phyloP scores from a whole-genome alignment of 2,113 vertebrate genomes.

The Eulemur rufifrons region DNA sequence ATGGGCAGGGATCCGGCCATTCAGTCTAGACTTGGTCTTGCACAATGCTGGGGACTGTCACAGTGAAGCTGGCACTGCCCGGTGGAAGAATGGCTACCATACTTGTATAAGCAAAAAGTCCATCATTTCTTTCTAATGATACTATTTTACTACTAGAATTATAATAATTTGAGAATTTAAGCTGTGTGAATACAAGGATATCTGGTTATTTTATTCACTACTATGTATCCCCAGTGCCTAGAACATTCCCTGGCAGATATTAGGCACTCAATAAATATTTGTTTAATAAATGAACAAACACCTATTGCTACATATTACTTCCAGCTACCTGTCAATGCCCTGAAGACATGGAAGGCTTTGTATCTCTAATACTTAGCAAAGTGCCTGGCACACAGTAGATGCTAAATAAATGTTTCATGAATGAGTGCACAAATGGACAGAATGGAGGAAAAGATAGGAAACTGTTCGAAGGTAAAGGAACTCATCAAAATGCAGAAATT shows the following conservation, averaged over 20 bases:
- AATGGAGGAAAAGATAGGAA: background rate
- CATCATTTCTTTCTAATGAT: background rate
- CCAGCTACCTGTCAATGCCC: background rate
- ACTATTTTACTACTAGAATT: background rate
- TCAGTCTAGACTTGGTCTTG: background rate
- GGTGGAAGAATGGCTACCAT: background rate
- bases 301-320: background rate
- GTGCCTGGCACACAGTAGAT: background rate
- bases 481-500: background rate
- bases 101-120: background rate
- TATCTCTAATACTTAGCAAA: background rate
- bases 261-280: background rate
- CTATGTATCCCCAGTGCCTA: background rate
- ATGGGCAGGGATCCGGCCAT: fast-evolving
- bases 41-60: background rate
- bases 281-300: background rate
- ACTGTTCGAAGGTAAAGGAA: background rate
- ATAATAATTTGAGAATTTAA: background rate
- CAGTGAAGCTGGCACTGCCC: background rate
- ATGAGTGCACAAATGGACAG: background rate
- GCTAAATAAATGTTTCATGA: background rate
- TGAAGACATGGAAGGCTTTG: background rate
- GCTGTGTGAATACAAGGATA: background rate
- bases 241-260: background rate
- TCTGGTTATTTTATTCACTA: background rate